Base-by-base conservation (phyloP, 2,888 invertebrate genomes). In the Campoplex nolae region DNA sequence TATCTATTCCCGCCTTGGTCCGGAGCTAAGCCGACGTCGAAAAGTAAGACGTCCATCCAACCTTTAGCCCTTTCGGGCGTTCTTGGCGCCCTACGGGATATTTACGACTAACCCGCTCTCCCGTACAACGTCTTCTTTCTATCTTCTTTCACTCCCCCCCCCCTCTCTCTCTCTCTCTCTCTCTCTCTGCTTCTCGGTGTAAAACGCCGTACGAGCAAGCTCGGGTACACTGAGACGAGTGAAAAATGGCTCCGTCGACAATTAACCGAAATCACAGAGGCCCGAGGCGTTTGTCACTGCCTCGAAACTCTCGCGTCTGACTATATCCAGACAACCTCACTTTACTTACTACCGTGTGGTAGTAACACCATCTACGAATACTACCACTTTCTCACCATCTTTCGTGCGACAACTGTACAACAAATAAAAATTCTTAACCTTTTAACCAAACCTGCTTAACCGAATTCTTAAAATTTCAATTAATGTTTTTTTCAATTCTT, bases 181-280 rank as follows among this genome's bases (percentile, higher is more conserved):
- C 73, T 68, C 42, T 48, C 68, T 70, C 13, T 83, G 71, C 73
- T 80, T 73, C 48, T 65, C 51, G 51, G 56, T 85, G 73, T 58
- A 83, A 80, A 70, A 81, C 73, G 80, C 68, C 76, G 87, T 58
- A 51, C 75, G 84, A 80, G 73, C 77, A 67, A 71, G 83, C 87
- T 75, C 87, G 78, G 75, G 84, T 56, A 79, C 54, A 73, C 51
- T 73, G 71, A 77, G 89, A 84, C 89, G 90, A 91, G 92, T 93
- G 93, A 93, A 93, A 93, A 93, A 93, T 93, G 93, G 92, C 91
- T 87, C 88, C 67, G 90, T 88, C 92, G 92, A 93, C 93, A 93
- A 93, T 93, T 93, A 93, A 93, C 93, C 91, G 93, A 93, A 93
- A 93, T 93, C 93, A 93, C 92, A 90, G 90, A 90, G 90, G 91